Conservation (phyloP, 35 echinoderm and acorn worm species). For the Patiria miniata region DNA sequence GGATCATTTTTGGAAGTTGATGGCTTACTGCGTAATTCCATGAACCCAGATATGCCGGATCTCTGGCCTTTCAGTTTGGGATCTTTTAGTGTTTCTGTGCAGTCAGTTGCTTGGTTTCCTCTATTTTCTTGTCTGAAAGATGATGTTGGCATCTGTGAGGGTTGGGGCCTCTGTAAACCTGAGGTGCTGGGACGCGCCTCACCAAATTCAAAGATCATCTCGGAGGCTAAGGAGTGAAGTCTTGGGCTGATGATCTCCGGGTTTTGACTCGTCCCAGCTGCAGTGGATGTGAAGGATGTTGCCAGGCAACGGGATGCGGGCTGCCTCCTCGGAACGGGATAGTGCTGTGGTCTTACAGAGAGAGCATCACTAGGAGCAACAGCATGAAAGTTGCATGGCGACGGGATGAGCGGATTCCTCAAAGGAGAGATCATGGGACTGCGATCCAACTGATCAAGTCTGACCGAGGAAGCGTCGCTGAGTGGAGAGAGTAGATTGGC, state of each 20-base stretch:
- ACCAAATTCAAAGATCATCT: constrained; percentile 1
- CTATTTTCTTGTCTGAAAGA: too few relatives aligned
- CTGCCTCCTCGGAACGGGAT: background rate
- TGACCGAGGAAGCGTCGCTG: constrained; percentile 2
- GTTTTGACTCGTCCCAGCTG: background rate
- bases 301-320: constrained; percentile 7
- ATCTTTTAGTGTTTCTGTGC: too few relatives aligned
- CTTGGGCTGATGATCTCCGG: constrained; percentile 3
- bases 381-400: constrained; percentile 51
- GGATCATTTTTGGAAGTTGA: too few relatives aligned
- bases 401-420: constrained; percentile 50
- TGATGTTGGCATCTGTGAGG: background rate
- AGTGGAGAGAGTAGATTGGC: constrained; percentile 25
- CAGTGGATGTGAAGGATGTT: background rate
- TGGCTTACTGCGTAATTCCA: too few relatives aligned
- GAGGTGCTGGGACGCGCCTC: background rate
- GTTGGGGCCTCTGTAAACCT: background rate
- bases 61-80: too few relatives aligned
- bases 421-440: constrained; percentile 29
- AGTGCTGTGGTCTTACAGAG: constrained; percentile 54
- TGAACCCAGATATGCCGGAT: too few relatives aligned
- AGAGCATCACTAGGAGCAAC: constrained; percentile 45
- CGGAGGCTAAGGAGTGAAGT: background rate
- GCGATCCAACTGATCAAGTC: background rate
- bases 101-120: too few relatives aligned